Evolutionary conservation across 2,888 invertebrate genomes (phyloP).

Genomic region (Rhaphigaster nebulosa): DNA sequence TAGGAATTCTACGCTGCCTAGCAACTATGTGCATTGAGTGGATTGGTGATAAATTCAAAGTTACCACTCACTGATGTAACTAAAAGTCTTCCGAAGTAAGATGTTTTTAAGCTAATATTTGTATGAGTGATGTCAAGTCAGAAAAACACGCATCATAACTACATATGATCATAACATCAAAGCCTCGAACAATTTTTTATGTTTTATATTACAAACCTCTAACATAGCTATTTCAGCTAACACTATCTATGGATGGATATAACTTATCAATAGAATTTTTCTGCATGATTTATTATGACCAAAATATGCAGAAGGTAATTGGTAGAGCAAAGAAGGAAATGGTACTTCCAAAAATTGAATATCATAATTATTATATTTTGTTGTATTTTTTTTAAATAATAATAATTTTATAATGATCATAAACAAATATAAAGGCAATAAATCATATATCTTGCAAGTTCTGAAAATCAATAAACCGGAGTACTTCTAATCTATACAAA

Average conservation of each 20-base stretch:
- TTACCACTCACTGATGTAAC: not conserved
- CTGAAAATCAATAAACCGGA: no score
- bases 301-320: not conserved
- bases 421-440: no score
- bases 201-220: not conserved
- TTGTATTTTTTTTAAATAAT: no score
- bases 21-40: not conserved
- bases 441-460: no score
- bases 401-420: no score
- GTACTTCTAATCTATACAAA: no score
- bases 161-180: not conserved
- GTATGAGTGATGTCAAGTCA: not conserved
- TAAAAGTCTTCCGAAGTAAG: not conserved
- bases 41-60: not conserved
- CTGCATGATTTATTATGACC: not conserved
- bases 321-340: not conserved
- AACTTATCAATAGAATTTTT: not conserved
- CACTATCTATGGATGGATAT: not conserved
- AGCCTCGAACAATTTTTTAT: not conserved
- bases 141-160: not conserved
- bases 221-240: not conserved
- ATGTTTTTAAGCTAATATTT: conserved; percentile 32
- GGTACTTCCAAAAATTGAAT: not conserved
- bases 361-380: no score
- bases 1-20: not conserved